phyloP scores from a whole-genome alignment of 37 sponge, comb jelly and placozoan species.

The Eunapius fragilis region DNA sequence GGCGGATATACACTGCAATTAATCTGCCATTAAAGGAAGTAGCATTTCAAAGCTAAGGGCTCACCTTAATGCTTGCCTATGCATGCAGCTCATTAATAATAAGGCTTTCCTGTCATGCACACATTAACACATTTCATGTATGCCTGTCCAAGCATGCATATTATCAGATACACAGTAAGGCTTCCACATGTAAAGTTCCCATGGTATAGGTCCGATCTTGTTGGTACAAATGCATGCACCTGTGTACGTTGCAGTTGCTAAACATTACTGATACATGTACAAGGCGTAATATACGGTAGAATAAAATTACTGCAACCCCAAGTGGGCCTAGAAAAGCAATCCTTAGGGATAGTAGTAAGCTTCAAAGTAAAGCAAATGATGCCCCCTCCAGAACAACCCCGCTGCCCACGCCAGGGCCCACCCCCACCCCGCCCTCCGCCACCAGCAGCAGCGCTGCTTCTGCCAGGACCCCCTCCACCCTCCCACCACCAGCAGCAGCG shows the following conservation, averaged over 20 bases:
- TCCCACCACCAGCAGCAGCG: background rate
- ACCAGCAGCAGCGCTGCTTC: background rate
- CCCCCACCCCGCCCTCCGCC: background rate
- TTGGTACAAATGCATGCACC: background rate
- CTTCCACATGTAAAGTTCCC: background rate
- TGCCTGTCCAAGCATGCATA: background rate
- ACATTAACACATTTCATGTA: background rate
- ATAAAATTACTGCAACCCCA: too few relatives aligned
- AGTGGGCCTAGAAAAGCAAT: background rate
- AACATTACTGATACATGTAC: too few relatives aligned
- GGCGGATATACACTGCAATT: background rate
- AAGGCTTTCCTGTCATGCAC: background rate
- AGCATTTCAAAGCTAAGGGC: background rate
- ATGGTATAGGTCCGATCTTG: background rate
- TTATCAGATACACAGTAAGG: background rate
- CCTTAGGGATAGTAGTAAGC: background rate
- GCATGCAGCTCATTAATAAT: background rate
- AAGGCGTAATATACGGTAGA: too few relatives aligned
- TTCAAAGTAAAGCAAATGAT: background rate
- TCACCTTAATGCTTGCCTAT: background rate
- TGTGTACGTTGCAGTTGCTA: background rate
- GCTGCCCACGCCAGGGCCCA: background rate
- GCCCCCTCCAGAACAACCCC: background rate
- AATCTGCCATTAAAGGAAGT: background rate
- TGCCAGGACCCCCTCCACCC: background rate